These are phyloP conservation scores for Drosophila multiciliata DNA, from an alignment of 2,888 invertebrate genomes.

Conservation along the genomic window DNA sequence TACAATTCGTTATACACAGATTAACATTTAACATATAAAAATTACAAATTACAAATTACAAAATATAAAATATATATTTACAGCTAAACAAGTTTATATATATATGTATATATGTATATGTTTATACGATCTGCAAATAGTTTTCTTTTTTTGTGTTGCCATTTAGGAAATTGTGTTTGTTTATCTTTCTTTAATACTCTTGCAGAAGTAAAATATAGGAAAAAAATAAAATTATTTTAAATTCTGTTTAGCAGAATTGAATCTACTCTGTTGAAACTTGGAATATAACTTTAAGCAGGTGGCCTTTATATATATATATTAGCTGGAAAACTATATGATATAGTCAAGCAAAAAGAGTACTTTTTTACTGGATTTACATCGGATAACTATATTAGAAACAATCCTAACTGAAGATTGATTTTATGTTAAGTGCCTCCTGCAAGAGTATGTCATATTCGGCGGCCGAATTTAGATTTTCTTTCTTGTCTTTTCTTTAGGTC, in stretches of 20 bases:
- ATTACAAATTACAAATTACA: constrained; percentile 47
- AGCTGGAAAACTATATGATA: no score
- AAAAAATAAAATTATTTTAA: no score
- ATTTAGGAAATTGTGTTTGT: constrained; percentile 48
- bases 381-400: not conserved
- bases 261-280: not conserved
- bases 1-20: constrained; percentile 64
- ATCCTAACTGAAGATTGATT: not conserved
- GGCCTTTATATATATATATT: no score
- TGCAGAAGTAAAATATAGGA: not conserved
- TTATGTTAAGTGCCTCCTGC: not conserved
- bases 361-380: not conserved
- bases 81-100: constrained; percentile 60
- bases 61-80: constrained; percentile 66
- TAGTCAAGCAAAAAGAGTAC: no score
- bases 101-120: constrained; percentile 5
- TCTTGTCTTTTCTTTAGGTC: not conserved
- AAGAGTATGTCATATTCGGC: not conserved
- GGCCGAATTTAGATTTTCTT: not conserved
- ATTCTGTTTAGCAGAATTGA: not conserved
- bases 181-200: not conserved
- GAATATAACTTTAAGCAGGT: not conserved
- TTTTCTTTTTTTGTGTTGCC: constrained; percentile 43
- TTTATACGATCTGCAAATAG: constrained; percentile 54
- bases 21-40: constrained; percentile 66